These are phyloP conservation scores for Acromyrmex heyeri DNA, from an alignment of 1,140 invertebrate species.

Conservation along the genomic window DNA sequence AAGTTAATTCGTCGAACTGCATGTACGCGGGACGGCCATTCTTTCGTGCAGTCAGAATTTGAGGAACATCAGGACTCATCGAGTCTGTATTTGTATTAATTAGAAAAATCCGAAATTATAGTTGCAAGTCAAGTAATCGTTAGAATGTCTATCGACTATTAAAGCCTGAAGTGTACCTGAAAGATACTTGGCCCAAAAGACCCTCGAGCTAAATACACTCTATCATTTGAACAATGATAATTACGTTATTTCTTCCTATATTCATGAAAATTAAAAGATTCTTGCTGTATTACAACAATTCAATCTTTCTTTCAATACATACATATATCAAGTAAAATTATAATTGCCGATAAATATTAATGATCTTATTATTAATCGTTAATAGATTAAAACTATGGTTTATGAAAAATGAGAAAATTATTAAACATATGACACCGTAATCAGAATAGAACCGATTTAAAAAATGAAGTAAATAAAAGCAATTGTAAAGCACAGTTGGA, in stretches of 20 bases:
- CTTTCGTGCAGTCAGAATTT: background rate
- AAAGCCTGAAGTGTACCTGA: conserved; percentile 5
- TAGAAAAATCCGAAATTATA: conserved; percentile 67
- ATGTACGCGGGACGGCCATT: conserved; percentile 1
- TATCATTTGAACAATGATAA: conserved; percentile 52
- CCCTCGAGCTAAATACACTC: background rate
- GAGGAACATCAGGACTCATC: background rate
- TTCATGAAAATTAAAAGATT: conserved; percentile 17
- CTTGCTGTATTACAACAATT: background rate
- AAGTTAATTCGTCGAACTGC: conserved; percentile 63
- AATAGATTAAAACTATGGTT: background rate
- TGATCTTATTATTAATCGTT: background rate
- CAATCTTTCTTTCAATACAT: background rate
- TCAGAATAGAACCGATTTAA: background rate
- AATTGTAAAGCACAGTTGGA: conserved; percentile 21
- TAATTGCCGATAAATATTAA: conserved; percentile 3
- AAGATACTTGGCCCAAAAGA: conserved; percentile 18
- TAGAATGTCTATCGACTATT: conserved; percentile 53
- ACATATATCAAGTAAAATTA: background rate
- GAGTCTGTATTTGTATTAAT: conserved; percentile 69
- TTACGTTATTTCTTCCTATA: conserved; percentile 13
- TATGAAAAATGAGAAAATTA: background rate
- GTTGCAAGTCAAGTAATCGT: conserved; percentile 54
- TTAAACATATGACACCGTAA: background rate
- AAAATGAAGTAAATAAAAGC: conserved; percentile 8